Evolutionary conservation across 2,888 invertebrate species (phyloP), one percentile per base, ranked within the genome.

Genomic region (Gerosis bhagava): DNA sequence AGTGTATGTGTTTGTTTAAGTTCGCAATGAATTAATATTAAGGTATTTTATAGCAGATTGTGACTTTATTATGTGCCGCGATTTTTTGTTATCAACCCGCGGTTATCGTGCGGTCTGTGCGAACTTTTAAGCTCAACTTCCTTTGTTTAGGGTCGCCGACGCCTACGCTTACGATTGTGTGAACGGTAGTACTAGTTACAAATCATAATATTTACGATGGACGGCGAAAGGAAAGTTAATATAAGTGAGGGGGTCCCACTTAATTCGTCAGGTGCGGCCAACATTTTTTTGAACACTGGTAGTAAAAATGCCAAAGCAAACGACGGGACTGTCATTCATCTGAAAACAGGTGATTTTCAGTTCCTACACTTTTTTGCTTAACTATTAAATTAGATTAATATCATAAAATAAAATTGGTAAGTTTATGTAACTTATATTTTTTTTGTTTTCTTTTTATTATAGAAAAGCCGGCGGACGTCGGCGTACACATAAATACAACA

Each of bases 401-500:
- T n/a, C n/a, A n/a, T n/a, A n/a, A n/a, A n/a, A n/a, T n/a, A n/a
- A n/a, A n/a, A n/a, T n/a, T n/a, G n/a, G n/a, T n/a, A n/a, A n/a
- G n/a, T n/a, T n/a, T n/a, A n/a, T n/a, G n/a, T n/a, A n/a, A n/a
- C n/a, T n/a, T n/a, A n/a, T n/a, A n/a, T n/a, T n/a, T n/a, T n/a
- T n/a, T n/a, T n/a, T n/a, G n/a, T 11, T 26, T 43, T 45, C 51
- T 57, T 32, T 32, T 58, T 58, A 39, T 82, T 80, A 44, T 74
- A 86, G 86, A 80, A 50, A 83, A 81, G 53, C 77, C 80, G 16
- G 67, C 83, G 21, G 86, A 87, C 60, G 79, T 86, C 62, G 87
- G 84, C 57, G 78, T 87, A 41, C 86, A 87, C 59, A 83, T 87
- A 60, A 86, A 87, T 60, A 86, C 87, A 22, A 87, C 86, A 44